phyloP scores from a whole-genome alignment of 1,140 invertebrate genomes.

The Cyrtorhinus lividipennis region DNA sequence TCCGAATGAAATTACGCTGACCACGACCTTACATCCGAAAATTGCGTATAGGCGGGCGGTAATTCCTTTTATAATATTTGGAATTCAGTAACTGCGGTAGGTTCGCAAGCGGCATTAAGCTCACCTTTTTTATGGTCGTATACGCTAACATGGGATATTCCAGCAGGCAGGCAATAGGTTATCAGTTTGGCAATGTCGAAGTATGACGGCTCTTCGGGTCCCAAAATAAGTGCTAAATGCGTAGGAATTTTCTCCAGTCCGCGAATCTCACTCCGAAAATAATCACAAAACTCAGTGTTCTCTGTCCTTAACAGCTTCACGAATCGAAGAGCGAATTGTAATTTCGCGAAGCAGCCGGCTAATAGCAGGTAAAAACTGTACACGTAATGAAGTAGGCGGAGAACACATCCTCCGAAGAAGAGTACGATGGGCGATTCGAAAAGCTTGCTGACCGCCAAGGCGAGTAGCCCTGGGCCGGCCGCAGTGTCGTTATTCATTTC shows the following conservation, averaged over 20 bases:
- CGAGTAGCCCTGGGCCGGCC: neutral
- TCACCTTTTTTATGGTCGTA: conserved; percentile 49
- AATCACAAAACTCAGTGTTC: neutral
- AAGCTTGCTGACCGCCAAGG: neutral
- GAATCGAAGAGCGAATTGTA: neutral
- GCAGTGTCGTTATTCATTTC: neutral
- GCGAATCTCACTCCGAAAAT: neutral
- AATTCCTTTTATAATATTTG: neutral
- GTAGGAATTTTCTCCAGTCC: conserved; percentile 21
- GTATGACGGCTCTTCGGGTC: conserved; percentile 33
- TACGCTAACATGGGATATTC: conserved; percentile 49
- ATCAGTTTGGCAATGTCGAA: conserved; percentile 41
- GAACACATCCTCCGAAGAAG: neutral
- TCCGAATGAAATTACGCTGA: no score
- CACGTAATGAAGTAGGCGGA: neutral
- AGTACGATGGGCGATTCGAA: neutral
- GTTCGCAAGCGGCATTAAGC: neutral
- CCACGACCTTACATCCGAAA: neutral
- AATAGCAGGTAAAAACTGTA: neutral
- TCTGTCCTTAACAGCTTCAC: neutral
- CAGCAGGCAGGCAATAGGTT: conserved; percentile 45
- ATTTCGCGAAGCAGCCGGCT: neutral
- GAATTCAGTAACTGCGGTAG: neutral
- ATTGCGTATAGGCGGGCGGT: neutral
- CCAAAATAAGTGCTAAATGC: conserved; percentile 37